A percentile compares a stretch with the other conserved stretches of the same genome.
phyloP scores from a whole-genome alignment of 2,797 vertebrate genomes.

The Hylomyscus alleni region DNA sequence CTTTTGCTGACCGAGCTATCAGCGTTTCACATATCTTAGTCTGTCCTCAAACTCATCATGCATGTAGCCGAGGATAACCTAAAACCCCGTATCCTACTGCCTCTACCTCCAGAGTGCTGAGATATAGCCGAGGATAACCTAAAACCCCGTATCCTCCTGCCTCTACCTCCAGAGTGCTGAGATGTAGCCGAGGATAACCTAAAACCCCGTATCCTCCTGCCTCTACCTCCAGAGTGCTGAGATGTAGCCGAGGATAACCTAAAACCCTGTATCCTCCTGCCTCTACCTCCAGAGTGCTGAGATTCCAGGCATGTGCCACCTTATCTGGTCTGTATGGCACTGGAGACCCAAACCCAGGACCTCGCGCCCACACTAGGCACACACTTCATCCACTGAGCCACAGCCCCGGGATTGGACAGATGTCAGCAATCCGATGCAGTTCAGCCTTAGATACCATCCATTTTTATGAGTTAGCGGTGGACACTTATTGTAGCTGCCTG shows the following conservation, averaged over 20 bases:
- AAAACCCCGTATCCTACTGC: not conserved
- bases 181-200: not conserved
- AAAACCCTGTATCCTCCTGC: not conserved
- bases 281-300: not conserved
- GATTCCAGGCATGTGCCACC: not conserved
- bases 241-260: not conserved
- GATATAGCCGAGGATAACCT: not conserved
- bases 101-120: not conserved
- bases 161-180: not conserved
- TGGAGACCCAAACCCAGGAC: not conserved
- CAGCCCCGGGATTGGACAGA: not conserved
- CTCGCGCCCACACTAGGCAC: not conserved
- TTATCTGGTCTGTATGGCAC: not conserved
- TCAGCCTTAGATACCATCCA: fast-evolving
- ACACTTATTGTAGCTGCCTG: not conserved
- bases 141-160: not conserved
- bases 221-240: not conserved
- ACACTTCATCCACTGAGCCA: not conserved
- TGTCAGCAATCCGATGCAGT: fast-evolving
- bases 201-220: not conserved
- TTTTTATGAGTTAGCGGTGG: too few species aligned
- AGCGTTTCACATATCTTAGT: not conserved
- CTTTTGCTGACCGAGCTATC: not conserved
- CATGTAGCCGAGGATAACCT: not conserved
- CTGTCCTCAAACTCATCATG: not conserved